Conservation (phyloP, 2,888 invertebrate species). For the Meganola albula region DNA sequence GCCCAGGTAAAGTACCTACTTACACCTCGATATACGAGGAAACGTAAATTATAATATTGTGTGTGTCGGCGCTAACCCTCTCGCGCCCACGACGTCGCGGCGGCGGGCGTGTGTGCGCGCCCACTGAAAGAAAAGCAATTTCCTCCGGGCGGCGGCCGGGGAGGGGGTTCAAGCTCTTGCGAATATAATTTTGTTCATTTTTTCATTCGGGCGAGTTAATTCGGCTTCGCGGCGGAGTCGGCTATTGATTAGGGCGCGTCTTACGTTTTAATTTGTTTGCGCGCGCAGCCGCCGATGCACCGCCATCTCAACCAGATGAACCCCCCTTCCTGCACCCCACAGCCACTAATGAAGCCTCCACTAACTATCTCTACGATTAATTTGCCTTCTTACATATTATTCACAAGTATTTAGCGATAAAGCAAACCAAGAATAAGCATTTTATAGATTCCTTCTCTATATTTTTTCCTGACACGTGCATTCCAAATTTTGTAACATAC, state of each 20-base stretch:
- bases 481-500: no score
- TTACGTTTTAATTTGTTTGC: constrained; percentile 78
- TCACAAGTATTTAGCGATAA: no score
- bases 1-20: constrained; percentile 76
- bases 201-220: constrained; percentile 78
- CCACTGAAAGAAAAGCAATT: constrained; percentile 78
- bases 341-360: constrained; percentile 63
- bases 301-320: constrained; percentile 71
- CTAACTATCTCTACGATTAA: constrained; percentile 62
- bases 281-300: constrained; percentile 74
- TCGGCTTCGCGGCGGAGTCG: constrained; percentile 73
- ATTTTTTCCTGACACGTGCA: no score
- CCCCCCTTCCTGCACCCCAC: constrained; percentile 32
- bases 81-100: constrained; percentile 53
- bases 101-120: constrained; percentile 65
- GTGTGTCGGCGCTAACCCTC: constrained; percentile 74
- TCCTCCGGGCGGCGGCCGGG: constrained; percentile 62
- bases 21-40: constrained; percentile 75
- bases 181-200: constrained; percentile 79
- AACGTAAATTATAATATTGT: constrained; percentile 78
- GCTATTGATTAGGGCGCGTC: constrained; percentile 79
- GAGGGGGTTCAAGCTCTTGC: constrained; percentile 65
- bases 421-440: no score
- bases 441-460: no score
- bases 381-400: no score